Percentiles rank a stretch among this genome's conserved stretches.
phyloP scores from a whole-genome alignment of 2,113 vertebrate genomes.

The Callipepla squamata region DNA sequence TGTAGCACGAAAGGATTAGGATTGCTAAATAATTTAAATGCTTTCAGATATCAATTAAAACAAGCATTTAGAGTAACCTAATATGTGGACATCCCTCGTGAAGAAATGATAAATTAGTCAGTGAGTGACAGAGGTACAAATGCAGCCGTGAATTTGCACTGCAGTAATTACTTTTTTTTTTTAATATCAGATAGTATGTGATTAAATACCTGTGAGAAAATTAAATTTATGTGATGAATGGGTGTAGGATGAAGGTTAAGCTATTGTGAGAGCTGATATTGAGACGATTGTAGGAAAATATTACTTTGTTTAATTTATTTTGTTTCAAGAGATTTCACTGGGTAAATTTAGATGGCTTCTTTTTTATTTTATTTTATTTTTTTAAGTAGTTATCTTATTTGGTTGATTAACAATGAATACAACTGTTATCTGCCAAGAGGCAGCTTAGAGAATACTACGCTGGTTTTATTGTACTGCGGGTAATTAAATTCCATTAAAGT shows the following conservation, averaged over 20 bases:
- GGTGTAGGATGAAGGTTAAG: conserved; percentile 84
- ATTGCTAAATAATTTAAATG: conserved; percentile 11
- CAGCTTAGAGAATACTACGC: conserved; percentile 21
- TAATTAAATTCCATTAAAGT: conserved; percentile 34
- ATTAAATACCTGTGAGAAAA: conserved; percentile 94
- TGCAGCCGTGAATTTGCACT: conserved; percentile 76
- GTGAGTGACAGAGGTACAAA: conserved; percentile 72
- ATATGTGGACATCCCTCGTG: background rate
- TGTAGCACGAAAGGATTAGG: background rate
- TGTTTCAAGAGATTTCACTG: conserved; percentile 81
- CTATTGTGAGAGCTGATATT: conserved; percentile 87
- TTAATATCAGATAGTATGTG: conserved; percentile 88
- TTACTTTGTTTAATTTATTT: conserved; percentile 87
- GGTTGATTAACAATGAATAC: conserved; percentile 65
- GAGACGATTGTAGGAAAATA: conserved; percentile 86
- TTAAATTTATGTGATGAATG: conserved; percentile 94
- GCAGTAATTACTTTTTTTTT: conserved; percentile 85
- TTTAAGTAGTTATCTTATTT: conserved; percentile 78
- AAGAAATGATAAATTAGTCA: conserved; percentile 55
- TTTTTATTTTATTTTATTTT: background rate
- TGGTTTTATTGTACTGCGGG: conserved; percentile 32
- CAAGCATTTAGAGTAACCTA: conserved; percentile 8
- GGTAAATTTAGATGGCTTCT: conserved; percentile 63
- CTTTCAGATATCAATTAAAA: conserved; percentile 22
- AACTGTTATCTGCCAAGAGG: conserved; percentile 48